These are phyloP conservation scores for Eretmocerus hayati DNA, from an alignment of 2,888 invertebrate genomes.

Conservation along the genomic window DNA sequence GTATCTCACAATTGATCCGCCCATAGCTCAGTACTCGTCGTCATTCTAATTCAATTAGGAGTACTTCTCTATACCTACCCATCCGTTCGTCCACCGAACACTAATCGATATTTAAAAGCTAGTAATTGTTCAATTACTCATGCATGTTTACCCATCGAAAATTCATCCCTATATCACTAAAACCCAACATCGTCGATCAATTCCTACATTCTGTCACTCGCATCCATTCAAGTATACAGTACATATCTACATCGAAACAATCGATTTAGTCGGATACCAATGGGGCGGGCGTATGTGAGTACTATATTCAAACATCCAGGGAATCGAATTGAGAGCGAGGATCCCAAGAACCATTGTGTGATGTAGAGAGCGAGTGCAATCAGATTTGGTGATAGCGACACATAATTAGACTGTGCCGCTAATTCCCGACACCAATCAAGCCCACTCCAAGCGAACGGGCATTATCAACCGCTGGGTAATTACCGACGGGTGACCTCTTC, in stretches of 20 bases:
- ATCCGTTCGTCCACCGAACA: no score
- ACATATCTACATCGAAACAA: no score
- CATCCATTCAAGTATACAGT: no score
- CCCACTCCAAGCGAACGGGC: constrained; percentile 13
- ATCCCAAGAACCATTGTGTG: constrained; percentile 29
- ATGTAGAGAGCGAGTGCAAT: constrained; percentile 29
- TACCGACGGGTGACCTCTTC: no score
- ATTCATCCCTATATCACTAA: background rate
- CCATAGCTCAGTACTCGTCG: no score
- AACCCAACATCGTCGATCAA: constrained; percentile 8
- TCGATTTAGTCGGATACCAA: no score
- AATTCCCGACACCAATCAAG: constrained; percentile 39
- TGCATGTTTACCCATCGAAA: constrained; percentile 18
- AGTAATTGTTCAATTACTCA: constrained; percentile 16
- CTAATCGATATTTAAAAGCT: constrained; percentile 20
- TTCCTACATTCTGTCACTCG: no score
- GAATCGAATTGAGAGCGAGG: no score
- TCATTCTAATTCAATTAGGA: constrained; percentile 11
- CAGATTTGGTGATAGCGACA: constrained; percentile 40
- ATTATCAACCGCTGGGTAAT: constrained; percentile 38
- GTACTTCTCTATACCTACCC: no score
- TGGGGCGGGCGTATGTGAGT: no score
- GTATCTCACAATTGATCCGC: no score
- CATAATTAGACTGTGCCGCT: constrained; percentile 40
- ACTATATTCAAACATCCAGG: no score